Evolutionary conservation across 2,797 vertebrate species (phyloP).

Genomic region (Chloroceryle inda): DNA sequence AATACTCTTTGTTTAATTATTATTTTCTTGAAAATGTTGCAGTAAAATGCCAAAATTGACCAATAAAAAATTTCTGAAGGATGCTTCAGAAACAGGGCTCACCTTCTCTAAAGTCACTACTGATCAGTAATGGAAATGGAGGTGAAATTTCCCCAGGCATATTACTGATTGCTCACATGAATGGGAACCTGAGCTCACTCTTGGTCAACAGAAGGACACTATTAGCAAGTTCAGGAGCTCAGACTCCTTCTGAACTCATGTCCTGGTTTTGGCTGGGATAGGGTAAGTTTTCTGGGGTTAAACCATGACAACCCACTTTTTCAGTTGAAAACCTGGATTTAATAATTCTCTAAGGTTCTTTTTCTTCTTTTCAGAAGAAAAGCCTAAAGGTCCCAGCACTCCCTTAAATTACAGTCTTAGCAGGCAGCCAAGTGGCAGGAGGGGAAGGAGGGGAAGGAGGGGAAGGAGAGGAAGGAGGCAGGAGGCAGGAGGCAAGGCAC

Average conservation of each 20-base stretch:
- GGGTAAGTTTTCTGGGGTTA: background rate
- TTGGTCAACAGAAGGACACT: background rate
- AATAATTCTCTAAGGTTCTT: background rate
- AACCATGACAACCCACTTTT: background rate
- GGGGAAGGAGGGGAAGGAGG: background rate
- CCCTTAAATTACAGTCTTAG: background rate
- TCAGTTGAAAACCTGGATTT: background rate
- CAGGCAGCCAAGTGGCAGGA: background rate
- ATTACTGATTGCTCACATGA: background rate
- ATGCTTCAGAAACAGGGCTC: background rate
- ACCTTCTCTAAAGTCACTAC: no score
- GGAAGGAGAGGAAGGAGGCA: background rate
- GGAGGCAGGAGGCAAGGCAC: background rate
- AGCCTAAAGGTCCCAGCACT: background rate
- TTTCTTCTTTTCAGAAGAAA: background rate
- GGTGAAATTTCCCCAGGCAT: background rate
- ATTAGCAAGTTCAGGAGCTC: background rate
- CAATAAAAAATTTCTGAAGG: background rate
- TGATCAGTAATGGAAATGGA: background rate
- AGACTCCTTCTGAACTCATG: background rate
- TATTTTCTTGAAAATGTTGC: background rate
- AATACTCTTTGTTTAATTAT: background rate
- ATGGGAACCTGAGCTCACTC: background rate
- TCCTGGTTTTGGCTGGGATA: background rate
- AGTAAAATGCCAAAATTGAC: background rate